Percentiles rank a stretch among this genome's conserved stretches.
These are phyloP conservation scores for Pemphredon lugubris DNA, from an alignment of 2,888 invertebrate species.

Conservation along the genomic window DNA sequence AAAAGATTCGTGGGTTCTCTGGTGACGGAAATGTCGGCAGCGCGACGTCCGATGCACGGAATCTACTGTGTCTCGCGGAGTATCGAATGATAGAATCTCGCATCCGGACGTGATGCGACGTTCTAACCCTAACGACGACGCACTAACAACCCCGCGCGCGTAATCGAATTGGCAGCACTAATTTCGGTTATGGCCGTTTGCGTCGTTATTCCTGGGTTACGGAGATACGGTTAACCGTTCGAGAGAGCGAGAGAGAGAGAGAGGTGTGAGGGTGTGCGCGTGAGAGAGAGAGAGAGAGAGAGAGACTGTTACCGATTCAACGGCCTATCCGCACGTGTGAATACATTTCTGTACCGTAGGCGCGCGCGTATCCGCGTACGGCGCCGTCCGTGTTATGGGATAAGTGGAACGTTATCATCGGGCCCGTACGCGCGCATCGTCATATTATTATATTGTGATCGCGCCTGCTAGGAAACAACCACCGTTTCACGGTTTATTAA, in stretches of 20 bases:
- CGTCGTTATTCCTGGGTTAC: slow-evolving; percentile 15
- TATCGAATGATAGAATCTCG: no score
- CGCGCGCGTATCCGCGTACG: slow-evolving; percentile 22
- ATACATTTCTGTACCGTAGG: slow-evolving; percentile 1
- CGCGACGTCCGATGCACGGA: no score
- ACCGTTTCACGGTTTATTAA: slow-evolving; percentile 40
- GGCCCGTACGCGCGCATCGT: background rate
- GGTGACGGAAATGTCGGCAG: no score
- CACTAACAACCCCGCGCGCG: slow-evolving; percentile 59
- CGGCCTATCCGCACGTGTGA: background rate
- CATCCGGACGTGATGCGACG: no score
- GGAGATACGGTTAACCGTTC: background rate
- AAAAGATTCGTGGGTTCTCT: no score
- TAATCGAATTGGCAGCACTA: slow-evolving; percentile 70
- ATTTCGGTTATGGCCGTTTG: slow-evolving; percentile 69
- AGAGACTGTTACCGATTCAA: slow-evolving; percentile 5
- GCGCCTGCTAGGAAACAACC: slow-evolving; percentile 31
- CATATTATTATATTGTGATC: slow-evolving; percentile 39
- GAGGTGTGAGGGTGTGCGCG: no score
- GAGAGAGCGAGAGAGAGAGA: no score
- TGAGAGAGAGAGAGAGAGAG: no score
- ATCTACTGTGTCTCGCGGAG: no score
- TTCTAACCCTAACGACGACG: no score
- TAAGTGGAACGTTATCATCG: slow-evolving; percentile 41
- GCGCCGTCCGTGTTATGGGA: slow-evolving; percentile 10